phyloP scores from a whole-genome alignment of 2,113 vertebrate genomes.

The Chloropsis cyanopogon region DNA sequence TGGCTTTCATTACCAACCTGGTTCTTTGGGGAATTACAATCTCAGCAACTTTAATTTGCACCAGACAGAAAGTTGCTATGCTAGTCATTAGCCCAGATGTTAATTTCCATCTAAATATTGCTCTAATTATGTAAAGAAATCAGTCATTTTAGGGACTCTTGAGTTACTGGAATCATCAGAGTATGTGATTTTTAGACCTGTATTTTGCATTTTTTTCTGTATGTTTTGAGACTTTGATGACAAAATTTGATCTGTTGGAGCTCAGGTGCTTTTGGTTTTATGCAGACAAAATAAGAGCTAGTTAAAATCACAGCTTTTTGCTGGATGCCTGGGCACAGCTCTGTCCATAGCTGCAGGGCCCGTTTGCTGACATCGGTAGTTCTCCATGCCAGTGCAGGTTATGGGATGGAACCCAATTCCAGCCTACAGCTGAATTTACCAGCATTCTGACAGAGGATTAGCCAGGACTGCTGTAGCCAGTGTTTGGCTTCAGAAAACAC shows the following conservation, averaged over 20 bases:
- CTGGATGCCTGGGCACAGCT: background rate
- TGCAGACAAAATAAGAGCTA: background rate
- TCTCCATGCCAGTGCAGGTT: background rate
- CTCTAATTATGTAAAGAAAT: background rate
- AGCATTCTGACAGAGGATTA: background rate
- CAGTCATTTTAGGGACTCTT: background rate
- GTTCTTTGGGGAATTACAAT: constrained; percentile 20
- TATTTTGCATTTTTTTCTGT: background rate
- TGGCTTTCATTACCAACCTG: constrained; percentile 15
- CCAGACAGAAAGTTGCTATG: constrained; percentile 10
- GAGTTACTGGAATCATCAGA: background rate
- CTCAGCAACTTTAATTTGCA: constrained; percentile 30
- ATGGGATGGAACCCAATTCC: background rate
- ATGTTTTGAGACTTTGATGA: background rate
- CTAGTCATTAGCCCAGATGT: constrained; percentile 35
- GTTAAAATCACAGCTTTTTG: background rate
- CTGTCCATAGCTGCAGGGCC: background rate
- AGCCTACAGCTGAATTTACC: background rate
- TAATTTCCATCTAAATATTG: constrained; percentile 57
- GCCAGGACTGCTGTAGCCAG: background rate
- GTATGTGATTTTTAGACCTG: background rate
- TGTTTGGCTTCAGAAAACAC: background rate
- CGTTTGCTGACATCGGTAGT: background rate
- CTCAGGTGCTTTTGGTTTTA: background rate
- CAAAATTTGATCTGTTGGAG: background rate